Conservation (phyloP, 2,113 vertebrate species). For the pig (Sus scrofa) region DNA sequence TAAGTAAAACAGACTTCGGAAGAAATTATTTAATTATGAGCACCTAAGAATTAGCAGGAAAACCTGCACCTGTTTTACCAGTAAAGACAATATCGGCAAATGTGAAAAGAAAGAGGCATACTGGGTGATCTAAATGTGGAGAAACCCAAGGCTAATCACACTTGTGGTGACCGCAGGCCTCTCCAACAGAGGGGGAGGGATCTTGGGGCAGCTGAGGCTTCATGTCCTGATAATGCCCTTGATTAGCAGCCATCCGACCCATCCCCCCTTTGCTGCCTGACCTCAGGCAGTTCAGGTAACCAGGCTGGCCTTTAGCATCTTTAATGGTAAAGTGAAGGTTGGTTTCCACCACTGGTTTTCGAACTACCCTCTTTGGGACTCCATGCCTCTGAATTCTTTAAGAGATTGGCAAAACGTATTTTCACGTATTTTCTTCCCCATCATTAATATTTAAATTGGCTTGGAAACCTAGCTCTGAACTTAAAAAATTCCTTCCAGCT, state of each 20-base stretch:
- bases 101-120: background rate
- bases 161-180: background rate
- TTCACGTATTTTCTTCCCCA: background rate
- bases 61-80: background rate
- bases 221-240: background rate
- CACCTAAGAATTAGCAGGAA: background rate
- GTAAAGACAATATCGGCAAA: constrained; percentile 3
- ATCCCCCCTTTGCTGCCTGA: background rate
- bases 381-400: background rate
- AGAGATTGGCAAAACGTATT: background rate
- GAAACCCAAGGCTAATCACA: background rate
- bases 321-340: background rate
- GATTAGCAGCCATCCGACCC: background rate
- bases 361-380: background rate
- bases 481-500: background rate
- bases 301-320: background rate
- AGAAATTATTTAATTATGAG: background rate
- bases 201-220: background rate
- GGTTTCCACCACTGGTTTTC: background rate
- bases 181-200: background rate
- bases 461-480: background rate
- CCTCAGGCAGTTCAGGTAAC: background rate
- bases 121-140: background rate
- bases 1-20: background rate
- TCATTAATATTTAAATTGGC: constrained; percentile 7